phyloP scores from a whole-genome alignment of 2,888 invertebrate species.

The Metopia argyrocephala region DNA sequence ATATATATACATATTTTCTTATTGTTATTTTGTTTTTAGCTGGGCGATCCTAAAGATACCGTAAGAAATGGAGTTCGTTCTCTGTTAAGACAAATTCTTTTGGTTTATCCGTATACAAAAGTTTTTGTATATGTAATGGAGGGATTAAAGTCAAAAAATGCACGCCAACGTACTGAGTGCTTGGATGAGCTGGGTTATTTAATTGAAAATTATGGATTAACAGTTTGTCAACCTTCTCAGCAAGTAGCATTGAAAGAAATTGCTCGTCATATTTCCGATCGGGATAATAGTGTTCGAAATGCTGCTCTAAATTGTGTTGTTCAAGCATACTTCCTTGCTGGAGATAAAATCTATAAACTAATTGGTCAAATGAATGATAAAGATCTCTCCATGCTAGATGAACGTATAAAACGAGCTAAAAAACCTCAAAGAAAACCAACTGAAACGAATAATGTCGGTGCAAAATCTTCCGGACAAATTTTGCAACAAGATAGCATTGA shows the following conservation, averaged over 20 bases:
- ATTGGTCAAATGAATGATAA: constrained; percentile 96
- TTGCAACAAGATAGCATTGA: constrained; percentile 77
- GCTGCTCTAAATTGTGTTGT: constrained; percentile 97
- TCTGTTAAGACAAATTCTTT: constrained; percentile 90
- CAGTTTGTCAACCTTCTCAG: constrained; percentile 90
- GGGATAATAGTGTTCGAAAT: constrained; percentile 96
- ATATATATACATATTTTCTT: not conserved
- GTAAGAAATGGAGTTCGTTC: constrained; percentile 93
- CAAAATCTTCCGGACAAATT: constrained; percentile 69
- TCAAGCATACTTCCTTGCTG: constrained; percentile 92
- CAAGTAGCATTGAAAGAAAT: constrained; percentile 89
- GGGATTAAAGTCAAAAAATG: constrained; percentile 97
- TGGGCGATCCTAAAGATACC: constrained; percentile 97
- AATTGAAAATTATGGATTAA: constrained; percentile 90
- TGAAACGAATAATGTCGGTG: constrained; percentile 66
- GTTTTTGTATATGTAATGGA: constrained; percentile 95
- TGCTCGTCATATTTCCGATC: constrained; percentile 95
- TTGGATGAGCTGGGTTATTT: constrained; percentile 93
- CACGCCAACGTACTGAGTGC: constrained; percentile 97
- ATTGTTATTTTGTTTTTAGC: constrained; percentile 78
- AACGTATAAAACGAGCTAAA: constrained; percentile 94
- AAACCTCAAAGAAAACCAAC: constrained; percentile 81
- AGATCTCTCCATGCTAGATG: constrained; percentile 95
- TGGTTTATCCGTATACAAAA: constrained; percentile 92
- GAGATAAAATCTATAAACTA: constrained; percentile 92